Percentiles rank a stretch among this genome's conserved stretches.
Evolutionary conservation across 2,113 vertebrate genomes (phyloP).

Genomic region (Aix galericulata): DNA sequence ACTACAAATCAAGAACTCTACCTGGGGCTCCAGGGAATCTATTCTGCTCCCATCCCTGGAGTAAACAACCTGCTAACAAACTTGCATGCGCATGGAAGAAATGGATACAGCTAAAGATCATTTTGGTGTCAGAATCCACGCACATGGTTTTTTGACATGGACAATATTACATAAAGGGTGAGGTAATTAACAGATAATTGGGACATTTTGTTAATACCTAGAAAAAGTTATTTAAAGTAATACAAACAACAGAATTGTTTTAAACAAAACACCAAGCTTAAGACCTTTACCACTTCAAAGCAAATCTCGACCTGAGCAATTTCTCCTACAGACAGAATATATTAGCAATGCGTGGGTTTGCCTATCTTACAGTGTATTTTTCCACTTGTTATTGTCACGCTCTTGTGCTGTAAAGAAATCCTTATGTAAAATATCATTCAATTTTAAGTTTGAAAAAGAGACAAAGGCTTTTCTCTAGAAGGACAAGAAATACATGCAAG

Average conservation of each 20-base stretch:
- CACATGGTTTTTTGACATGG: neutral
- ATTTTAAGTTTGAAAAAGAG: neutral
- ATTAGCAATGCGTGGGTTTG: neutral
- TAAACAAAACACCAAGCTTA: neutral
- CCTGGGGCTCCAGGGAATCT: neutral
- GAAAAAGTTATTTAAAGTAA: neutral
- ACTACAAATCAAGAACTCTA: neutral
- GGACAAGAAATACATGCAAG: neutral
- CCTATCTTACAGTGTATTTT: neutral
- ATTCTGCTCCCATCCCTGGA: neutral
- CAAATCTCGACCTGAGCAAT: neutral
- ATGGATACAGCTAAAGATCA: neutral
- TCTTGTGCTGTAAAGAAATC: neutral
- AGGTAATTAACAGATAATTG: neutral
- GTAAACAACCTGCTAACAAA: neutral
- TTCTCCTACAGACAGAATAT: neutral
- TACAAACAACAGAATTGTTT: neutral
- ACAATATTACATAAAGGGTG: neutral
- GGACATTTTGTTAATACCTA: neutral
- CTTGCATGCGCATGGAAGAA: neutral
- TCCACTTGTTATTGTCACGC: neutral
- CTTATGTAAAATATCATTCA: neutral
- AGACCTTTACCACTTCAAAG: neutral
- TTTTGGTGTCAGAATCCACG: neutral
- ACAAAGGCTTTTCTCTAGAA: neutral